Evolutionary conservation across 2,113 vertebrate genomes (phyloP), one percentile per base, ranked within the genome.

Genomic region (Chloroceryle aenea): DNA sequence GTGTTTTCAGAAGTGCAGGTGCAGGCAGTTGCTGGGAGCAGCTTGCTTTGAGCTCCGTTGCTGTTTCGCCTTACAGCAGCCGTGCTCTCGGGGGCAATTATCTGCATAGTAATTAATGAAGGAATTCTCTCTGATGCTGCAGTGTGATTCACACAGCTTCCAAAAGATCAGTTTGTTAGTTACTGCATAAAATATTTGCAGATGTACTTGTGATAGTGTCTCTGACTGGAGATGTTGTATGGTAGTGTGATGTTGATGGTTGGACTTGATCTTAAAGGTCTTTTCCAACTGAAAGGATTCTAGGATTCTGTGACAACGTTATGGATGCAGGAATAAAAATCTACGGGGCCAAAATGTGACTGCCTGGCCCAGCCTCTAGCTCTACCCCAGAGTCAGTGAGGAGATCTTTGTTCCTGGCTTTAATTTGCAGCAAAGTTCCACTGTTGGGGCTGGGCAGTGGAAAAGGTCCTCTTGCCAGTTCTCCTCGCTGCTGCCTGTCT

Each of bases 131-230:
- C 53, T 91, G 76, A 81, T 92, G 56, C 29, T 81, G 52, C 84
- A 82, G 21, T 5, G 1, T 81, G 91, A 95, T 68, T 87, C 76
- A 78, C 4, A 5, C 61, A 42, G 34, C 36, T 95, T 95, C 87
- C 74, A 89, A 64, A 92, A 79, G 74, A 81, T 72, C 30, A 42
- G 56, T 85, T 85, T 85, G 53, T 84, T 87, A 85, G 77, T 85
- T 82, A 90, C 53, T 13, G 4, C 78, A 81, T 91, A 64, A 95
- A 94, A 58, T 68, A 76, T 72, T 95, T 91, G 89, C 91, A 96
- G 94, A 91, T 91, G 93, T 82, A 34, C 53, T 94, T 78, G 62
- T 63, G 87, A 61, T 93, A 82, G 53, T 30, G 55, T 81, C 80
- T 95, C 80, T 90, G 73, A 62, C 83, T 67, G 76, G 52, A 47